Evolutionary conservation across 1,140 invertebrate genomes (phyloP), one percentile per base, ranked within the genome.

Genomic region (Ceratitis capitata): DNA sequence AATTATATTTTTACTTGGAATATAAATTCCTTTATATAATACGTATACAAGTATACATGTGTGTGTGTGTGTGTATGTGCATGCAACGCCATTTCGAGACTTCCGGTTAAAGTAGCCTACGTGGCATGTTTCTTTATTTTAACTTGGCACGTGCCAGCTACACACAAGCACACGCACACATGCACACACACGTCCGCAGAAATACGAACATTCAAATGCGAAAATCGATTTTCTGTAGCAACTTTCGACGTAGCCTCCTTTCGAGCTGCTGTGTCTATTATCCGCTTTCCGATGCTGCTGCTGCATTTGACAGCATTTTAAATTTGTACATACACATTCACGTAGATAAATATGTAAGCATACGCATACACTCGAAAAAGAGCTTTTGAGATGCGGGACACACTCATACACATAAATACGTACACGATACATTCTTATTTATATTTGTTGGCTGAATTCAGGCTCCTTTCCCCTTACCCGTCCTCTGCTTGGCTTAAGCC

Each of bases 251-350:
- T 9, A 78, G 39, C 69, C 39, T 45, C n/a, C 26, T 78, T 78
- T 47, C 32, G 9, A 39, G n/a, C 26, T n/a, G n/a, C 64, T 69
- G 6, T 69, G 26, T 3, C 29, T 39, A 42, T 69, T 69, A 69
- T 69, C 35, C 64, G 64, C 35, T 78, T 45, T 19, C 19, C 69
- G 3, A 23, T 78, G n/a, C 23, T 10, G 58, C 26, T 78, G 35
- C 69, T 78, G 69, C 10, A 78, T 39, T 35, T 78, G 69, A 78
- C 69, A 78, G 69, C 35, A 78, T 78, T 78, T 78, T 45, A 78
- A 78, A n/a, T 26, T 7, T 29, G 26, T 26, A 7, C 19, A 0
- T 3, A 78, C 39, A 78, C 39, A 47, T 39, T 45, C 69, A 14
- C n/a, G 16, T 56, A 56, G 5, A 56, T 19, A 56, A 14, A 47